phyloP scores from a whole-genome alignment of 1,140 invertebrate genomes.

The Lordiphosa collinella region DNA sequence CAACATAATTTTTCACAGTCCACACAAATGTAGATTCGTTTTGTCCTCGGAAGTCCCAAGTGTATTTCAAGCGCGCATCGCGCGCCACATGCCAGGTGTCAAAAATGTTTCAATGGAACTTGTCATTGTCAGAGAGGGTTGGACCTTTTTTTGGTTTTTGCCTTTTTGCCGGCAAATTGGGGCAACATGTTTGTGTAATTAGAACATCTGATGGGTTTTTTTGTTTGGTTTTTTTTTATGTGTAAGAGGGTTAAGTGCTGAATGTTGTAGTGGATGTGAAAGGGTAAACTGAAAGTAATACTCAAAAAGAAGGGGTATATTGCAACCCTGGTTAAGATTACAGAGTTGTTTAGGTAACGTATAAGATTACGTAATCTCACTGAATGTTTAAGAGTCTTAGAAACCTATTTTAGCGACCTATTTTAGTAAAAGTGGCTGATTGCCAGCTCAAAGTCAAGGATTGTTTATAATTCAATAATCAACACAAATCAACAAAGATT shows the following conservation, averaged over 20 bases:
- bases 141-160: conserved; percentile 6
- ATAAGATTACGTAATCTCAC: too few relatives aligned
- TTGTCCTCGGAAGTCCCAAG: conserved; percentile 30
- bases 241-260: conserved; percentile 40
- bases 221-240: neutral
- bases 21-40: conserved; percentile 32
- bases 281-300: conserved; percentile 29
- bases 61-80: conserved; percentile 20
- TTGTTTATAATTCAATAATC: too few relatives aligned
- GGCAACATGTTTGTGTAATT: conserved; percentile 56
- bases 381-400: too few relatives aligned
- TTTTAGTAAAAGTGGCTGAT: too few relatives aligned
- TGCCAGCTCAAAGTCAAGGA: too few relatives aligned
- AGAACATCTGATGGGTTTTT: conserved; percentile 30
- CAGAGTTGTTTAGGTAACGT: too few relatives aligned
- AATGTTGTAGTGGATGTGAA: conserved; percentile 28
- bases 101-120: conserved; percentile 47
- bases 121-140: conserved; percentile 32
- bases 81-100: conserved; percentile 62
- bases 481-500: too few relatives aligned
- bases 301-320: neutral
- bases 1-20: conserved; percentile 61
- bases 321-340: too few relatives aligned
- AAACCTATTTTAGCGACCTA: too few relatives aligned
- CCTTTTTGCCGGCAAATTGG: conserved; percentile 9